Base-by-base conservation (phyloP, 2,113 vertebrate genomes). In the Macquaria ambigua region DNA sequence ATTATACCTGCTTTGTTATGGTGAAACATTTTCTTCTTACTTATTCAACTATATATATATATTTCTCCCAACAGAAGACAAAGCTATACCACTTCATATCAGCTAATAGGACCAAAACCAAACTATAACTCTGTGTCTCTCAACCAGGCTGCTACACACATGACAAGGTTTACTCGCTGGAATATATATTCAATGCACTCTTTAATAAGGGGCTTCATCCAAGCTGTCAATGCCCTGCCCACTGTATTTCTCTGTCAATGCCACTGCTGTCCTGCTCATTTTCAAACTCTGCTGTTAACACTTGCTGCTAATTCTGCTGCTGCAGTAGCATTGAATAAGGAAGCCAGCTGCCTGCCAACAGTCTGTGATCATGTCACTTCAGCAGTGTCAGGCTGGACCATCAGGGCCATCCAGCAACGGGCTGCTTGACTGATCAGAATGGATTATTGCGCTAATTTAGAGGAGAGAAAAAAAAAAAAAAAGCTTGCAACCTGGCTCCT, bases 191-290 rank as follows among this genome's bases (percentile, higher is more conserved):
- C 34, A 77, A 15, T 55, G 48, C 21, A 53, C 5, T 14, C 21
- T 39, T 77, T 39, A 14, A 80, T 62, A 15, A 62, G 23, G 58
- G 23, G 46, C 43, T 80, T 80, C 28, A 28, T 80, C n/a, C 23
- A 62, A 71, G 67, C 43, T 28, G 77, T 37, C 56, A 41, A 15
- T 16, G 61, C 62, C 12, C n/a, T 64, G 34, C 14, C 69, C 52
- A 56, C 69, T 63, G 43, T 18, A 16, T 75, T 50, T 50, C 21
- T 52, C 14, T 39, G 15, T 53, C 48, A 53, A 53, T 77, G 48
- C 48, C 31, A 28, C 31, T 21, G 23, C 25, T 61, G 39, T 61
- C 6, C 56, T 31, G 72, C 72, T 62, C 6, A 62, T 62, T 43
- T 62, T 34, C n/a, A 41, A 61, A 53, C 31, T 53, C 12, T 21